Base-by-base conservation (phyloP, 2,113 vertebrate species). In the Pseudorasbora parva region DNA sequence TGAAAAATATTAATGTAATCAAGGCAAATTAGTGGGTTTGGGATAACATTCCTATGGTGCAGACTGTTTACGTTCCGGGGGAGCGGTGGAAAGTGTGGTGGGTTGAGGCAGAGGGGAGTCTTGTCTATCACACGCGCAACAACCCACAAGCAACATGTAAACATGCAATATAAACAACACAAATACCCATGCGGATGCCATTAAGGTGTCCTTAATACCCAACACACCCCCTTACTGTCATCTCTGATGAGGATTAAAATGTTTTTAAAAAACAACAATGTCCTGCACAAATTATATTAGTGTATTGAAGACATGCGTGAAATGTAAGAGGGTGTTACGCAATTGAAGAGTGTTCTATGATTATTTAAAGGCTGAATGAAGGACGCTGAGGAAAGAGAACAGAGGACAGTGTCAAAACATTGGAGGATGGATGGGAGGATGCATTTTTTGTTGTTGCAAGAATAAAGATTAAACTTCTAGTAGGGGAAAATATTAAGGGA, bases 1-100 rank as follows among this genome's bases (percentile, higher is more conserved):
- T 64, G 5, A 91, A 93, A 94, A 93, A 94, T 93, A 94, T 94
- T 90, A 94, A 93, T 93, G 93, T 80, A 94, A 94, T 94, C 91
- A 92, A 80, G 90, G 86, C 84, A 89, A 93, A 94, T 95, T 91
- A 93, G 92, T 88, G 79, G 79, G 88, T 91, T 91, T 88, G 76
- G 90, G 92, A 93, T 88, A 92, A 92, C 92, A 94, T 94, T 94
- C 93, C 92, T 87, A 85, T 60, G 90, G 90, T 12, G 66, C 56
- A 10, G 80, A 84, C 88, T 93, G 91, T 93, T 94, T 93, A 92
- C 68, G 88, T 89, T 89, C 9, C 74, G 87, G 73, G 66, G 81
- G 78, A 88, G 86, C 81, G 51, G 76, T 64, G 56, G 68, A 91
- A 89, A 90, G 88, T 85, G 87, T 84, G 87, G 85, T 86, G 60